Percentiles rank a stretch among this genome's conserved stretches.
Conservation (phyloP, 2,113 vertebrate species). For the Lepus americanus region DNA sequence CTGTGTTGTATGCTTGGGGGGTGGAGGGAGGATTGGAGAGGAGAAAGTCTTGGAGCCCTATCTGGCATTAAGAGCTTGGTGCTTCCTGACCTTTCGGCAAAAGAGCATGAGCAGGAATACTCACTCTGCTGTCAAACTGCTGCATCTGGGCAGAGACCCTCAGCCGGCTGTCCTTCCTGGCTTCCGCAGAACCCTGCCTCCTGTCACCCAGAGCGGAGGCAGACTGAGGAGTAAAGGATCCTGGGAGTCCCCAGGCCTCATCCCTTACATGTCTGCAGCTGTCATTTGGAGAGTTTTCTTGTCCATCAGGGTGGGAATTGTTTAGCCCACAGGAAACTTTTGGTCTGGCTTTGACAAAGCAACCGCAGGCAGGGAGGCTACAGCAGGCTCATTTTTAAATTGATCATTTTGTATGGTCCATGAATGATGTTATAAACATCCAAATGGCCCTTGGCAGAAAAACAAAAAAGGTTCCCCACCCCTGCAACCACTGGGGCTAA, state of each 20-base stretch:
- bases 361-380: too few species aligned
- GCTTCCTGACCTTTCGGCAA: not conserved
- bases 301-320: not conserved
- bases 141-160: not conserved
- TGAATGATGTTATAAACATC: too few species aligned
- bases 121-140: not conserved
- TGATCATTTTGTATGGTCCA: too few species aligned
- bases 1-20: not conserved
- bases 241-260: not conserved
- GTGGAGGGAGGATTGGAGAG: not conserved
- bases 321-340: too few species aligned
- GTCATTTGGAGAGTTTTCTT: constrained; percentile 34
- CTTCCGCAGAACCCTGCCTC: not conserved
- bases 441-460: too few species aligned
- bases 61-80: not conserved
- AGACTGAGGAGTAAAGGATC: not conserved
- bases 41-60: not conserved
- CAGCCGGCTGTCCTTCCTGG: not conserved
- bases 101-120: not conserved
- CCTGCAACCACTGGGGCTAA: not conserved
- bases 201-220: not conserved
- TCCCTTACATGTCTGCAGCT: constrained; percentile 1
- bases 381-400: too few species aligned
- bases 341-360: too few species aligned
- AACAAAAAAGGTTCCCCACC: too few species aligned